These are phyloP conservation scores for Caenorhabditis sp. DNA, from an alignment of 2,888 invertebrate species.

Conservation along the genomic window DNA sequence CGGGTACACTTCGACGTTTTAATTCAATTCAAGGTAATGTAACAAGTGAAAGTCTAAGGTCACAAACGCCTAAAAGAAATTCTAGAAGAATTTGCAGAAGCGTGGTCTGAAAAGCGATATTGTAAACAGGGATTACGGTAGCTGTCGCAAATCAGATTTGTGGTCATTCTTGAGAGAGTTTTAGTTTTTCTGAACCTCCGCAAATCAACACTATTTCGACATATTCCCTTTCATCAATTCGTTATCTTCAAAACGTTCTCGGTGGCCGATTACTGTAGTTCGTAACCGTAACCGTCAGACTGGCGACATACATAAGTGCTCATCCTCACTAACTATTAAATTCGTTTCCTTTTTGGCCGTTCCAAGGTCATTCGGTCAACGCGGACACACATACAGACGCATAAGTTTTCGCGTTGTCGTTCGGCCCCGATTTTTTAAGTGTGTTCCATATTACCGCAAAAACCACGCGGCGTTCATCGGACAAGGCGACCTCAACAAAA, in stretches of 20 bases:
- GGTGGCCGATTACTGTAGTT: constrained; percentile 23
- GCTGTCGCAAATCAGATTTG: not conserved
- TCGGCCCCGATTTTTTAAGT: constrained; percentile 58
- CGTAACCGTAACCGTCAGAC: not conserved
- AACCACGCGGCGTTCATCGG: too few species aligned
- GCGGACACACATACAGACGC: constrained; percentile 21
- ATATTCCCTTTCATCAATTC: constrained; percentile 16
- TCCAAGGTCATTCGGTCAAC: constrained; percentile 56
- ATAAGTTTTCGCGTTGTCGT: constrained; percentile 41
- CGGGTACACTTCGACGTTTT: constrained; percentile 1
- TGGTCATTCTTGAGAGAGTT: too few species aligned
- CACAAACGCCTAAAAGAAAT: too few species aligned
- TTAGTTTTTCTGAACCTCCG: not conserved
- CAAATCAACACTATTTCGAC: not conserved
- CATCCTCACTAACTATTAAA: constrained; percentile 40
- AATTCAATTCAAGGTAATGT: constrained; percentile 10
- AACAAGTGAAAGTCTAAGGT: constrained; percentile 33
- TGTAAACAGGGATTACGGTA: not conserved
- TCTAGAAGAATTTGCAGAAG: too few species aligned
- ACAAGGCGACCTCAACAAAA: too few species aligned
- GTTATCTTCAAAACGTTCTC: constrained; percentile 18
- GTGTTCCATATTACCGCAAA: constrained; percentile 58
- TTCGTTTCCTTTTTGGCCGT: constrained; percentile 42
- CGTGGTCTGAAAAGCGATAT: not conserved
- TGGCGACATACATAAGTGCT: constrained; percentile 34